Conservation (phyloP, 2,113 vertebrate species). For the Trachemys scripta region DNA sequence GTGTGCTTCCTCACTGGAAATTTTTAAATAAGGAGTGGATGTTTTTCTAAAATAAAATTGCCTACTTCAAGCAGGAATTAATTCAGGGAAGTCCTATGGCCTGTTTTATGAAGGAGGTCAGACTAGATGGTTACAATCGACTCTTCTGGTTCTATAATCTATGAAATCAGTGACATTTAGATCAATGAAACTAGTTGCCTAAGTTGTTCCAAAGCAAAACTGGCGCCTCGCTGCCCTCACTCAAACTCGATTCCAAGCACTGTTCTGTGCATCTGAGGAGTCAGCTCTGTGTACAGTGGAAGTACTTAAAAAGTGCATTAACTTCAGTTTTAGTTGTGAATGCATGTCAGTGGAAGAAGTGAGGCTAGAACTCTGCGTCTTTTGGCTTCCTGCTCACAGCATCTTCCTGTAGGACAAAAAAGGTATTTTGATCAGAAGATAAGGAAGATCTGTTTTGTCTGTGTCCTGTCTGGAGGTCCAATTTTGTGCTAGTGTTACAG, state of each 20-base stretch:
- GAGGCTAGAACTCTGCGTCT: background rate
- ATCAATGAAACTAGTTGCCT: rapidly evolving
- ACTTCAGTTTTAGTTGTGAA: background rate
- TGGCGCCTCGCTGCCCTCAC: background rate
- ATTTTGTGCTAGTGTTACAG: background rate
- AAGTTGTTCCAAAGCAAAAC: background rate
- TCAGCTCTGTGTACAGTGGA: background rate
- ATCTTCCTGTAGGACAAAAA: background rate
- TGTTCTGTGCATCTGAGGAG: background rate
- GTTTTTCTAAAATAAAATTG: too few relatives aligned
- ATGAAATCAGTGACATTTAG: too few relatives aligned
- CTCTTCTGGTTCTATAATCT: too few relatives aligned
- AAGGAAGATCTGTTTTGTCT: background rate
- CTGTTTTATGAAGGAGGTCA: too few relatives aligned
- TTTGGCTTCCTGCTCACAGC: background rate
- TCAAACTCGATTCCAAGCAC: background rate
- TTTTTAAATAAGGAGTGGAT: too few relatives aligned
- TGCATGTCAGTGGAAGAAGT: background rate
- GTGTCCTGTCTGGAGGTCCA: background rate
- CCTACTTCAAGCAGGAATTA: too few relatives aligned
- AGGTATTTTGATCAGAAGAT: background rate
- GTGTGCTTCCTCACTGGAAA: too few relatives aligned
- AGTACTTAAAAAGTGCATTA: background rate
- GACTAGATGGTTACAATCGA: too few relatives aligned
- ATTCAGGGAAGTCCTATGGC: too few relatives aligned